phyloP scores from a whole-genome alignment of 2,797 vertebrate species.

The Xenops minutus region DNA sequence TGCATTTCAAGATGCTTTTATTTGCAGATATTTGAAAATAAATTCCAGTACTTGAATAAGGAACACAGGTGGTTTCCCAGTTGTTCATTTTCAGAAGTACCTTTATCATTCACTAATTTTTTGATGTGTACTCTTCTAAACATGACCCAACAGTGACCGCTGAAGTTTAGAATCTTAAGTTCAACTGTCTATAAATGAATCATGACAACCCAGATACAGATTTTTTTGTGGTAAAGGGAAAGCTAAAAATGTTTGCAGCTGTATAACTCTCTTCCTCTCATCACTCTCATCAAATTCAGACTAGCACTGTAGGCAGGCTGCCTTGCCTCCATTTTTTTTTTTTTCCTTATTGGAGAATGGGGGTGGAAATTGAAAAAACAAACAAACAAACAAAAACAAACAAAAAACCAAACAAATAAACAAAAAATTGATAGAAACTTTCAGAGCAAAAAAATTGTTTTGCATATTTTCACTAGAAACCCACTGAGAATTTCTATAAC shows the following conservation, averaged over 20 bases:
- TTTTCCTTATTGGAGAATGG: not conserved
- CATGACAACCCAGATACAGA: not conserved
- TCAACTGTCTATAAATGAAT: not conserved
- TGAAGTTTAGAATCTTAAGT: not conserved
- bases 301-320: not conserved
- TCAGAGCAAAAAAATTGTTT: not conserved
- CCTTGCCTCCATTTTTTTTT: not conserved
- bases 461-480: not conserved
- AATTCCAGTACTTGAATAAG: not conserved
- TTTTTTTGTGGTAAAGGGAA: not conserved
- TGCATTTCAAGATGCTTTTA: not conserved
- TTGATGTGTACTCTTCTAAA: not conserved
- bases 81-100: not conserved
- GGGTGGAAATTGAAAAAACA: not conserved
- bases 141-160: not conserved
- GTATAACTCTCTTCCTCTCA: fast-evolving
- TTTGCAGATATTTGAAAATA: not conserved
- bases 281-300: not conserved
- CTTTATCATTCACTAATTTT: not conserved
- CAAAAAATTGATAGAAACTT: not conserved
- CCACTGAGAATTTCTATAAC: not conserved
- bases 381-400: not conserved
- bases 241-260: not conserved
- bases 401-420: not conserved
- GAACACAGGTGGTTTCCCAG: not conserved